Conservation (phyloP, 37 sponge, comb jelly and placozoan genomes). For the Crambe crambe region DNA sequence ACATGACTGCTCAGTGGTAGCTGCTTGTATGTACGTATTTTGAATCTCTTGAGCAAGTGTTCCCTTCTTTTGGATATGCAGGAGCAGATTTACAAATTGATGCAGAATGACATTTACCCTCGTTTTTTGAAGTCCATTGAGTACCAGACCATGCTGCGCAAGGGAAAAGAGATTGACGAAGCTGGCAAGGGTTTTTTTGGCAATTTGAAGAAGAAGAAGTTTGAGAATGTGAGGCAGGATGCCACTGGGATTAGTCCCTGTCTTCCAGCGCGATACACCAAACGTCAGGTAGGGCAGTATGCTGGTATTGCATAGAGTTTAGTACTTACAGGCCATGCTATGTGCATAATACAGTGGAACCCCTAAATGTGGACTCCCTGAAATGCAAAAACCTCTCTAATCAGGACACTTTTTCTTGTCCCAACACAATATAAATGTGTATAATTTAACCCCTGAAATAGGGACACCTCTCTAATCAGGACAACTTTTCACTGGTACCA, state of each 20-base stretch:
- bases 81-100: conserved; percentile 80
- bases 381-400: too few species aligned
- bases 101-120: conserved; percentile 92
- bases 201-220: conserved; percentile 17
- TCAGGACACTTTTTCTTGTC: too few species aligned
- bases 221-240: neutral
- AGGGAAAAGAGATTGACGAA: neutral
- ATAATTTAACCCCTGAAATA: too few species aligned
- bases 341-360: too few species aligned
- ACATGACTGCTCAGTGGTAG: too few species aligned
- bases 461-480: too few species aligned
- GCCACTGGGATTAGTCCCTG: conserved; percentile 43
- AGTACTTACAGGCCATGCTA: neutral
- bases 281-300: conserved; percentile 37
- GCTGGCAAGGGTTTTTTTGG: conserved; percentile 43
- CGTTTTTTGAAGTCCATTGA: conserved; percentile 71
- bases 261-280: conserved; percentile 56
- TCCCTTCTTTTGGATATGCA: too few species aligned
- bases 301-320: neutral
- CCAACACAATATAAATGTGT: too few species aligned
- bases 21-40: too few species aligned
- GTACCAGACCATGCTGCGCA: conserved; percentile 37
- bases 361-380: too few species aligned
- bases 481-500: too few species aligned
- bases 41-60: too few species aligned